These are phyloP conservation scores for Trissoscelio sp. DNA, from an alignment of 2,888 invertebrate species.

Conservation along the genomic window DNA sequence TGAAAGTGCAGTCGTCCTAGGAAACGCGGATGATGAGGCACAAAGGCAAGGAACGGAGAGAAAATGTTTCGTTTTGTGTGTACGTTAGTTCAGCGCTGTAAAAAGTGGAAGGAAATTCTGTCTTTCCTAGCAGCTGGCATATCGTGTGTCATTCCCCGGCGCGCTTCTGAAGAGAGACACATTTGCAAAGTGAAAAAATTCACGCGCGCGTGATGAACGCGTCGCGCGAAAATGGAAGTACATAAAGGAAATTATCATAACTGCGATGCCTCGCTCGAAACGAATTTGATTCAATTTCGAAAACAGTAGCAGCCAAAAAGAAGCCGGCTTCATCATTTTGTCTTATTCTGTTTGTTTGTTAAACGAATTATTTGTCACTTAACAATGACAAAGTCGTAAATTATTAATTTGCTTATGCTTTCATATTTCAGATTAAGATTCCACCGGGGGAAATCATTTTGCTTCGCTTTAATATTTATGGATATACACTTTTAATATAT, in stretches of 20 bases:
- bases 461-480: conserved; percentile 20
- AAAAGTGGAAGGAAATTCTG: conserved; percentile 28
- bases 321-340: no score
- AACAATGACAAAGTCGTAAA: no score
- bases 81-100: not conserved
- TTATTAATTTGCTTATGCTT: no score
- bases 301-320: not conserved
- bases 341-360: no score
- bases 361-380: not conserved
- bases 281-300: conserved; percentile 6
- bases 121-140: conserved; percentile 18
- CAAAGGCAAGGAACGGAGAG: conserved; percentile 28
- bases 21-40: conserved; percentile 19
- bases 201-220: conserved; percentile 21
- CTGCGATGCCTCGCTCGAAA: not conserved
- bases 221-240: conserved; percentile 19
- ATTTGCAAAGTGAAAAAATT: conserved; percentile 20
- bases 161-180: conserved; percentile 17
- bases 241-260: conserved; percentile 29
- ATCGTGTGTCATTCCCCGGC: not conserved
- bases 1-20: conserved; percentile 35
- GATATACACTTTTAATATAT: conserved; percentile 3
- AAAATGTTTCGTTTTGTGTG: conserved; percentile 14
- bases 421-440: conserved; percentile 5
- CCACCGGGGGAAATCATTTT: conserved; percentile 28